phyloP scores from a whole-genome alignment of 2,797 vertebrate genomes.

The Atherinosoma microstoma region DNA sequence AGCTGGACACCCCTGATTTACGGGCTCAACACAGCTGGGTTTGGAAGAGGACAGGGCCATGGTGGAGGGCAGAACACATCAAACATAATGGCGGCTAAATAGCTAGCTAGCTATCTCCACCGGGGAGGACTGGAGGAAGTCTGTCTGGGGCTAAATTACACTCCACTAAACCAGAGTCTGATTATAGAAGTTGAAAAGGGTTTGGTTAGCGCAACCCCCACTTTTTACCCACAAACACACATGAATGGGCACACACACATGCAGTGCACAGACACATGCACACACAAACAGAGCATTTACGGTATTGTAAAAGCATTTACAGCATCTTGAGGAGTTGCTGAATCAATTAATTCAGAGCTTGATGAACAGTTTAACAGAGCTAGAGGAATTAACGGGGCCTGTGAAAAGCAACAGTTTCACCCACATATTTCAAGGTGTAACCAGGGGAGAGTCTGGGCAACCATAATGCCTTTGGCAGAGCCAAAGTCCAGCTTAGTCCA shows the following conservation, averaged over 20 bases:
- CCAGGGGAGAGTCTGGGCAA: slow-evolving; percentile 65
- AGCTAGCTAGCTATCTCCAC: slow-evolving; percentile 64
- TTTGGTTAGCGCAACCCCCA: slow-evolving; percentile 77
- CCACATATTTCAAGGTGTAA: slow-evolving; percentile 71
- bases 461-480: slow-evolving; percentile 64
- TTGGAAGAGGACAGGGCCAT: slow-evolving; percentile 63
- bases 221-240: slow-evolving; percentile 74
- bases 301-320: slow-evolving; percentile 72
- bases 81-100: slow-evolving; percentile 64
- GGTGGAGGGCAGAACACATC: slow-evolving; percentile 67
- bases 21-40: slow-evolving; percentile 58
- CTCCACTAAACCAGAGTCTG: slow-evolving; percentile 81
- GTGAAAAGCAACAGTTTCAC: slow-evolving; percentile 49
- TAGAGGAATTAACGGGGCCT: slow-evolving; percentile 36
- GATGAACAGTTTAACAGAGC: slow-evolving; percentile 63
- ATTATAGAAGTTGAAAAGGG: slow-evolving; percentile 83
- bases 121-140: slow-evolving; percentile 75
- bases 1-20: slow-evolving; percentile 19
- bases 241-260: slow-evolving; percentile 54
- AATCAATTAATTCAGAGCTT: slow-evolving; percentile 65
- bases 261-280: neutral
- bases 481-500: slow-evolving; percentile 44
- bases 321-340: slow-evolving; percentile 61
- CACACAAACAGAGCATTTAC: slow-evolving; percentile 53
- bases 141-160: slow-evolving; percentile 84